Evolutionary conservation across 2,113 vertebrate species (phyloP).

Genomic region (Tiliqua scincoides): DNA sequence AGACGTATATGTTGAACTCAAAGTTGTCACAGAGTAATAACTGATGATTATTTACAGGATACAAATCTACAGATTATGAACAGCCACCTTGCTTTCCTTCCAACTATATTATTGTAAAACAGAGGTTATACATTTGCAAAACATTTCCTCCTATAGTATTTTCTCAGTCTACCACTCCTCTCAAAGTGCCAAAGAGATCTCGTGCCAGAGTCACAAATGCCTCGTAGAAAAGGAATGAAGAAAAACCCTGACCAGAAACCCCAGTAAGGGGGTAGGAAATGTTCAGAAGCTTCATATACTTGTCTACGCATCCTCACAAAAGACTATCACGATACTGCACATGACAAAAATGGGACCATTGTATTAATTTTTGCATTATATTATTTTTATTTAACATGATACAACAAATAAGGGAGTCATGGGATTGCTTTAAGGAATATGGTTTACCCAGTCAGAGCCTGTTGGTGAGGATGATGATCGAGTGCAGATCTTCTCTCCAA

Average conservation of each 20-base stretch:
- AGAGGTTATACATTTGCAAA: background rate
- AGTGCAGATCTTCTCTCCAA: slow-evolving; percentile 96
- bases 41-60: background rate
- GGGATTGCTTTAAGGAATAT: background rate
- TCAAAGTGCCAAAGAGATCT: background rate
- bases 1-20: background rate
- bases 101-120: background rate
- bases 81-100: background rate
- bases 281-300: background rate
- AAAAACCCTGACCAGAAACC: background rate
- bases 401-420: background rate
- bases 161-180: background rate
- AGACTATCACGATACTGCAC: background rate
- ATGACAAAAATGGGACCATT: background rate
- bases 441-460: slow-evolving; percentile 95
- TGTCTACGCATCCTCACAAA: background rate
- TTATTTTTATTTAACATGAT: background rate
- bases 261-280: background rate
- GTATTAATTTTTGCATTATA: background rate
- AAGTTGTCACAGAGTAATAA: slow-evolving; percentile 23
- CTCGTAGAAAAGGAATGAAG: slow-evolving; percentile 2
- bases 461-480: slow-evolving; percentile 96
- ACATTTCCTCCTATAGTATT: background rate
- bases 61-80: background rate
- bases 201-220: slow-evolving; percentile 17